These are phyloP conservation scores for Pedetes capensis DNA, from an alignment of 2,113 vertebrate species.

Conservation along the genomic window DNA sequence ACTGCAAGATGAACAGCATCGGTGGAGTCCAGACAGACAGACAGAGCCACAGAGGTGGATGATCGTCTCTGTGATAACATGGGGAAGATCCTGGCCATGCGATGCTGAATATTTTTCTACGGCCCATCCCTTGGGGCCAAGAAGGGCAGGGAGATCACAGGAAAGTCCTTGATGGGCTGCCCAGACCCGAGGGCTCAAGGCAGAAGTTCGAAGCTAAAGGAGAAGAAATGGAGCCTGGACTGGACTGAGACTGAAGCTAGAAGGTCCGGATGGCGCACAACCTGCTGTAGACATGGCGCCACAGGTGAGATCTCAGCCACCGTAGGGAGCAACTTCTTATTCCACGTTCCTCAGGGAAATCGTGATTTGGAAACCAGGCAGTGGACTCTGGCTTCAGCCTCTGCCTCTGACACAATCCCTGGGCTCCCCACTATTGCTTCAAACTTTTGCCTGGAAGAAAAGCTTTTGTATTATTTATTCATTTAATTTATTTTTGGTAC, in stretches of 20 bases:
- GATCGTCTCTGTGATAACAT: not conserved
- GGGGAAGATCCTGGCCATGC: no score
- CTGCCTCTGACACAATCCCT: not conserved
- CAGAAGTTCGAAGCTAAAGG: not conserved
- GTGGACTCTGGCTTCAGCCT: not conserved
- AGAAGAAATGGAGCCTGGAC: not conserved
- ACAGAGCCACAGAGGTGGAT: not conserved
- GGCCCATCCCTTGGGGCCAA: no score
- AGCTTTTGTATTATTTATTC: rapidly evolving
- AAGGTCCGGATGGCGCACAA: no score
- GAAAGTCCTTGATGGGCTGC: not conserved
- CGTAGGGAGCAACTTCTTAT: no score
- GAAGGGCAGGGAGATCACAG: not conserved
- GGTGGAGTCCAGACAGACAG: not conserved
- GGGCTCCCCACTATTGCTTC: not conserved
- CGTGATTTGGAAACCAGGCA: no score
- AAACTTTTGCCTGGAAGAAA: not conserved
- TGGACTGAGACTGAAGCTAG: not conserved
- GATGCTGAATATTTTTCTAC: not conserved
- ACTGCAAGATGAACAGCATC: not conserved
- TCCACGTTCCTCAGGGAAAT: no score
- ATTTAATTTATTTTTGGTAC: rapidly evolving
- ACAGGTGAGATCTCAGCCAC: no score
- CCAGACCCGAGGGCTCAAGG: not conserved
- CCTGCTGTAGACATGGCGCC: no score